These are phyloP conservation scores for Syngnathus rostellatus DNA, from an alignment of 2,797 vertebrate species.

Conservation along the genomic window DNA sequence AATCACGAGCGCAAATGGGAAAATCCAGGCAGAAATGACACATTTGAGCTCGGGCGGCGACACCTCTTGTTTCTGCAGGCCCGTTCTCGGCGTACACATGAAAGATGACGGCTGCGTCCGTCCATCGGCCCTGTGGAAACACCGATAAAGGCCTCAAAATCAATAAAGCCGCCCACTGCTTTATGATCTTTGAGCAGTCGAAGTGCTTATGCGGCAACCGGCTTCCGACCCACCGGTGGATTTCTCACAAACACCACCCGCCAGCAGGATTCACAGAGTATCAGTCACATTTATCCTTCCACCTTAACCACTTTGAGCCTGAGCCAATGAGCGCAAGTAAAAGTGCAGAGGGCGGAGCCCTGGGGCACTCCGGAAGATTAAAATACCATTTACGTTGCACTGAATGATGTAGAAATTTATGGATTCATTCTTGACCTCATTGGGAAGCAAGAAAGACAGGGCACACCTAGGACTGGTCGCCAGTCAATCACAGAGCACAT, in stretches of 20 bases:
- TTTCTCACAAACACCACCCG: conserved; percentile 44
- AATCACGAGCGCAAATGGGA: conserved; percentile 26
- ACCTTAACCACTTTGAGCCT: background rate
- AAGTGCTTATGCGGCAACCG: conserved; percentile 61
- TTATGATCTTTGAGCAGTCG: conserved; percentile 58
- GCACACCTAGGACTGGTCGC: background rate
- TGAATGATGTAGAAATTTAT: background rate
- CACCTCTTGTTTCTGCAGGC: conserved; percentile 35
- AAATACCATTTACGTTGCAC: background rate
- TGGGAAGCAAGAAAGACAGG: background rate
- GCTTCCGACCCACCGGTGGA: conserved; percentile 53
- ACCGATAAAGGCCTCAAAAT: conserved; percentile 55
- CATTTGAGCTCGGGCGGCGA: conserved; percentile 18
- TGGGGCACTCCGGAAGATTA: background rate
- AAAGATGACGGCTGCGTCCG: conserved; percentile 53
- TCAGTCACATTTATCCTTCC: background rate
- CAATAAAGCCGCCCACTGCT: conserved; percentile 56
- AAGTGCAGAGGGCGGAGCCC: background rate
- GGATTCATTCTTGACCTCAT: background rate
- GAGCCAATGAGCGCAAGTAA: background rate
- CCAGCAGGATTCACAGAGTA: conserved; percentile 37
- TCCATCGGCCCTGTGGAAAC: conserved; percentile 52
- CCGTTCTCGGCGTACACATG: conserved; percentile 46
- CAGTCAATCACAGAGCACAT: background rate
- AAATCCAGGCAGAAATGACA: conserved; percentile 24